Base-by-base conservation (phyloP, 2,113 vertebrate genomes). In the Fulica atra region DNA sequence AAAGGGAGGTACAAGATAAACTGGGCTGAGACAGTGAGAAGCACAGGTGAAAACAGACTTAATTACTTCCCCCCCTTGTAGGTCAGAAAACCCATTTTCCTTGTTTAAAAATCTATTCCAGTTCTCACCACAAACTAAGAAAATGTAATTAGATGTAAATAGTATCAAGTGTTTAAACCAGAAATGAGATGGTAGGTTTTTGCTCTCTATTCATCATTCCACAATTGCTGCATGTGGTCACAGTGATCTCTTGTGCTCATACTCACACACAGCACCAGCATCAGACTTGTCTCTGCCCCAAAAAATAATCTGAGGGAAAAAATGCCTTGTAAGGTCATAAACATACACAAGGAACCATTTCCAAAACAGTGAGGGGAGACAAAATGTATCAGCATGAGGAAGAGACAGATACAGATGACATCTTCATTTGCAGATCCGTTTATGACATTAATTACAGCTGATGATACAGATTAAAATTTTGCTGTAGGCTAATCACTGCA, bases 201-300 rank as follows among this genome's bases (percentile, higher is more conserved):
- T 80, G 33, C 31, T 63, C 36, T 21, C 36, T 83, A 15, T 50
- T 88, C 21, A 15, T 86, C 24, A 77, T 72, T 69, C 42, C 7
- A 53, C 38, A 74, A 57, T 40, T 38, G 53, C 18, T 77, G 16
- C 59, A 57, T 4, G 10, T 48, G 28, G 48, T 59, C 51, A 92
- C 31, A 86, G 31, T 94, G 76, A 91, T 92, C 77, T 84, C 60
- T 92, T 70, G 72, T 77, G 61, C 72, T 88, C 29, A 6, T 9
- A 53, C 16, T 66, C 44, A 71, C n/a, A 70, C n/a, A 88, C 14
- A 50, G 42, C 68, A 73, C 16, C 15, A 74, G 17, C 59, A 65
- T 53, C 7, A 84, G 16, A 63, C 13, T 70, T 40, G 4, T 12
- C 18, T 61, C 61, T 69, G 72, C 40, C 44, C 21, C 25, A 66